Evolutionary conservation across 1,140 invertebrate species (phyloP), one percentile per base, ranked within the genome.

Genomic region (Drosophila persimilis): DNA sequence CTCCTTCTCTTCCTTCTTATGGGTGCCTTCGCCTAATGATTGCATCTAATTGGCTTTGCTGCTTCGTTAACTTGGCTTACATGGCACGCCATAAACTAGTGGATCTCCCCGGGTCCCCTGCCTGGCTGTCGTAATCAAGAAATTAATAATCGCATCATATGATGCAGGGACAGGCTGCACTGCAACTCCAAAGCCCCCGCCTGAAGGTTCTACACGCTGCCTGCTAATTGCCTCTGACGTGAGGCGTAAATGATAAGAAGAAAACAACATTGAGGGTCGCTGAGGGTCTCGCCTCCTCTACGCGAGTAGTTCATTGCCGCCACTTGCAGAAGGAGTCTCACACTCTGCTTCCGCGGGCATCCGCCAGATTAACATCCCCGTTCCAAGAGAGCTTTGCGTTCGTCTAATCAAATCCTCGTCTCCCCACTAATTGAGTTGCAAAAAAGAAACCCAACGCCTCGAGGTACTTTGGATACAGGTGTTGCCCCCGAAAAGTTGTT

Each of bases 11-110:
- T 51, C 51, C 44, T 3, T 3, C 3, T 3, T 31, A 3, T 11
- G 31, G 31, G 9, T 52, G 55, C 22, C 24, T 46, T 51, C 48
- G 58, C 50, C 51, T 88, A 73, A 86, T 88, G 81, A 88, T 88
- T 77, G 83, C 83, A 78, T 88, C 83, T 86, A 86, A 86, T 86
- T 86, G 83, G 83, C 83, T 70, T 76, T 86, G 83, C 79, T 86
- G 83, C 83, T 86, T 86, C 78, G 83, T 88, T 86, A 86, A 83
- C 78, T 75, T 83, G 84, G 83, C 83, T 88, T 70, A 61, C 67
- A 75, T 47, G 54, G 74, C 70, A 85, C 60, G 77, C 62, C 75
- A 85, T 79, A 74, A 65, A 64, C 55, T 60, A 56, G 59, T 63
- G 60, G 31, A 35, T 67, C 69, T 58, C 51, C 63, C 65, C 26